These are phyloP conservation scores for Hypena proboscidalis DNA, from an alignment of 2,888 invertebrate genomes.

Conservation along the genomic window DNA sequence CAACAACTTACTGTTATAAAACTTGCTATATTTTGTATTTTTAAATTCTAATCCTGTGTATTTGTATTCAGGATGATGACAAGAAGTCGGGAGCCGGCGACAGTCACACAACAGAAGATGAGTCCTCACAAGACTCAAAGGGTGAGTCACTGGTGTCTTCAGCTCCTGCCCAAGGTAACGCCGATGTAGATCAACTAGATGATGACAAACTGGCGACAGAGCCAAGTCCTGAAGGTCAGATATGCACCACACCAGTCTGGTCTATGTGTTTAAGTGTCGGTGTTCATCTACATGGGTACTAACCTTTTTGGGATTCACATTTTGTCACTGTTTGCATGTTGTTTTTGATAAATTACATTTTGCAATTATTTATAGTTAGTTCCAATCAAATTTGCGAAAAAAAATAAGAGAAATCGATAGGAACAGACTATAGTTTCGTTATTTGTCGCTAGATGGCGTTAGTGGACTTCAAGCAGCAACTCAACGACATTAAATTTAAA, in stretches of 20 bases:
- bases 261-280: conserved; percentile 50
- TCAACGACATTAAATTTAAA: no score
- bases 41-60: no score
- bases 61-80: conserved; percentile 80
- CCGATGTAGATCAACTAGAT: conserved; percentile 74
- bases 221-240: conserved; percentile 63
- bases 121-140: conserved; percentile 84
- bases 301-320: conserved; percentile 59
- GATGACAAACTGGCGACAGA: conserved; percentile 48
- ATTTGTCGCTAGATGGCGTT: no score
- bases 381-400: no score
- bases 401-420: no score
- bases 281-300: conserved; percentile 78
- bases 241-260: conserved; percentile 25
- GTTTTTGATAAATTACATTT: no score
- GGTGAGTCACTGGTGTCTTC: conserved; percentile 66
- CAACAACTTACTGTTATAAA: no score
- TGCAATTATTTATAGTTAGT: no score
- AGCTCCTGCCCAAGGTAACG: conserved; percentile 64
- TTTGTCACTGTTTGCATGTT: conserved; percentile 20
- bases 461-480: no score
- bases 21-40: no score
- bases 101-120: conserved; percentile 81
- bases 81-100: conserved; percentile 79
- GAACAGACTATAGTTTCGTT: no score